Evolutionary conservation across 2,797 vertebrate genomes (phyloP).

Genomic region (Picus viridis): DNA sequence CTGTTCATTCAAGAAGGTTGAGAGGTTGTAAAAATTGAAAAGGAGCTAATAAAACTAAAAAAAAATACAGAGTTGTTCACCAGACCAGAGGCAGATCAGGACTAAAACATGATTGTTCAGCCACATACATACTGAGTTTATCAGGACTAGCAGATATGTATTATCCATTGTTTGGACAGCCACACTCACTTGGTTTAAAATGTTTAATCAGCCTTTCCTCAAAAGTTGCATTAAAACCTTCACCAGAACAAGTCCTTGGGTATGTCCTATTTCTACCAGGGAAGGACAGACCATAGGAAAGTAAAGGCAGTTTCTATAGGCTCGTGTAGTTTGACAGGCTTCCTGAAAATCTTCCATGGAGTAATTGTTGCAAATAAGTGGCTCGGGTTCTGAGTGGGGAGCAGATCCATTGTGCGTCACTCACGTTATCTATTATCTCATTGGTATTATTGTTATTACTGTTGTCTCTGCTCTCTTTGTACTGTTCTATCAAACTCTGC

Average conservation of each 20-base stretch:
- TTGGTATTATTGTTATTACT: too few species aligned
- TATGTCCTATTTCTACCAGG: neutral
- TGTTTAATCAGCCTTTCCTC: neutral
- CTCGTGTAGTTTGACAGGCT: neutral
- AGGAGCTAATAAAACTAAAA: neutral
- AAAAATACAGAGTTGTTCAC: neutral
- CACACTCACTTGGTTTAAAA: neutral
- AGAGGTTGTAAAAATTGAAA: neutral
- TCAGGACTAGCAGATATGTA: neutral
- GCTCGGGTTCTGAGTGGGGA: too few species aligned
- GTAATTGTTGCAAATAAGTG: neutral
- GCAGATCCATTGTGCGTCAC: too few species aligned
- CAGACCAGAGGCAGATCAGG: neutral
- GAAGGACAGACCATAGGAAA: neutral
- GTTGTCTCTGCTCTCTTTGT: too few species aligned
- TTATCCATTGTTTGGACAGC: neutral
- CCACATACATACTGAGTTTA: neutral
- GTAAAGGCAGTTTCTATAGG: neutral
- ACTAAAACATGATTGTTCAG: neutral
- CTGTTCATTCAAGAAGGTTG: accelerated
- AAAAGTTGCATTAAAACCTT: neutral
- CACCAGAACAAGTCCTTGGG: neutral
- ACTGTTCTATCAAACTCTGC: too few species aligned
- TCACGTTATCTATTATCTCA: too few species aligned
- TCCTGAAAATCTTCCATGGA: neutral